phyloP scores from a whole-genome alignment of 2,888 invertebrate species.

The Automeris io region DNA sequence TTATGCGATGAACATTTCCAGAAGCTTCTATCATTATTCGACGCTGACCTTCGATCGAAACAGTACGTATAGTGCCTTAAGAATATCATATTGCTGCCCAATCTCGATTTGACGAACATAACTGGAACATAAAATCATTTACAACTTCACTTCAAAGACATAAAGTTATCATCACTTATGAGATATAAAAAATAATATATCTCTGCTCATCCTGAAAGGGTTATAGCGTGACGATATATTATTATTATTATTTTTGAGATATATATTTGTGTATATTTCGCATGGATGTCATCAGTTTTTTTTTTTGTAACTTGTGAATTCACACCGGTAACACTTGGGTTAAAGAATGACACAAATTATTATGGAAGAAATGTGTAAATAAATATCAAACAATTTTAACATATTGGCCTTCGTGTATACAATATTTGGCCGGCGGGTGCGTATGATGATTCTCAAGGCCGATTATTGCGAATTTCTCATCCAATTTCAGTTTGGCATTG shows the following conservation, averaged over 20 bases:
- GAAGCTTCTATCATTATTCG: conserved; percentile 1
- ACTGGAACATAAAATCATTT: conserved; percentile 7
- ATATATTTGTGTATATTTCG: too few relatives aligned
- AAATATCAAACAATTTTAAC: conserved; percentile 26
- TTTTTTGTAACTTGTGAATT: too few relatives aligned
- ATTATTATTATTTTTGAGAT: too few relatives aligned
- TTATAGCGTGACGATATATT: too few relatives aligned
- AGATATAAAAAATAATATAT: too few relatives aligned
- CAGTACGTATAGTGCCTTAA: conserved; percentile 17
- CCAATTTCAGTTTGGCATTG: conserved; percentile 50
- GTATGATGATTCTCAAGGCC: conserved; percentile 42
- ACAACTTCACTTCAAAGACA: too few relatives aligned
- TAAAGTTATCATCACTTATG: too few relatives aligned
- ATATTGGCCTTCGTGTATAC: conserved; percentile 49
- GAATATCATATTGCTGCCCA: conserved; percentile 17
- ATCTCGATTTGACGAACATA: conserved; percentile 11
- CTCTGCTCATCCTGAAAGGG: too few relatives aligned
- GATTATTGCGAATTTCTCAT: conserved; percentile 44
- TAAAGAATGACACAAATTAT: too few relatives aligned
- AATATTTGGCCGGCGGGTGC: conserved; percentile 52
- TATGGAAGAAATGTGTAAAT: too few relatives aligned
- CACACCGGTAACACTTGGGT: too few relatives aligned
- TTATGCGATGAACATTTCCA: conserved; percentile 21
- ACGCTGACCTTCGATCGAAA: neutral
- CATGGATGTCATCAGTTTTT: too few relatives aligned